A percentile compares a stretch with the other conserved stretches of the same genome.
These are phyloP conservation scores for Drosophila lini DNA, from an alignment of 1,140 invertebrate genomes.

Conservation along the genomic window DNA sequence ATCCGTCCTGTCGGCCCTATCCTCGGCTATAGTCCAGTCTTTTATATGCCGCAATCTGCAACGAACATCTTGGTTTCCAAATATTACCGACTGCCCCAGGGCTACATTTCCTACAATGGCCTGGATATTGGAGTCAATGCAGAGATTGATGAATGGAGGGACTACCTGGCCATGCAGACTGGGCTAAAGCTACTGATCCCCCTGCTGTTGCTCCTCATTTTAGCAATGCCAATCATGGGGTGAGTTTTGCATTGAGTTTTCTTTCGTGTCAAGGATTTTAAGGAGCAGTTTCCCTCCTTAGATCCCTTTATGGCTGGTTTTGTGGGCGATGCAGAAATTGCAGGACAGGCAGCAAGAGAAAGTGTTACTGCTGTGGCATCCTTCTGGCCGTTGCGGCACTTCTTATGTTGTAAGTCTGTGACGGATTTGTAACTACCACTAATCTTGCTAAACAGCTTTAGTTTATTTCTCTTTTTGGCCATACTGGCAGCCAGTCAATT, in stretches of 20 bases:
- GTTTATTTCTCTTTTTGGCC: constrained; percentile 12
- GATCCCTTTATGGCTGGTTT: constrained; percentile 4
- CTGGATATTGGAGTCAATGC: constrained; percentile 24
- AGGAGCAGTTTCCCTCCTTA: neutral
- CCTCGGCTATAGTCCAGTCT: too few relatives aligned
- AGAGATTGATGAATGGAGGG: constrained; percentile 13
- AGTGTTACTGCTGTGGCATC: neutral
- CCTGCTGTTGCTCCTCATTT: neutral
- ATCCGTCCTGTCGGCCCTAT: too few relatives aligned
- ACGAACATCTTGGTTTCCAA: too few relatives aligned
- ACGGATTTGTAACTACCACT: neutral
- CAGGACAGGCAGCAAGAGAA: neutral
- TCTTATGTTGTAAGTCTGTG: constrained; percentile 33
- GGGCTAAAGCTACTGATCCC: neutral
- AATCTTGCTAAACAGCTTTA: neutral
- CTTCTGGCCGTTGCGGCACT: constrained; percentile 3
- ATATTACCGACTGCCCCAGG: too few relatives aligned
- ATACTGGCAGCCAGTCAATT: constrained; percentile 8
- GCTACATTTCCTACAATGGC: too few relatives aligned
- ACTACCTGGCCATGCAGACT: neutral
- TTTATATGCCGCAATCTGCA: too few relatives aligned
- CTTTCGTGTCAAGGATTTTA: neutral
- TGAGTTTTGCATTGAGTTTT: neutral
- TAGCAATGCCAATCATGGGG: constrained; percentile 16
- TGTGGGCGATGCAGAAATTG: neutral